phyloP scores from a whole-genome alignment of 1,140 invertebrate genomes.

The Caenorhabditis brenneri region DNA sequence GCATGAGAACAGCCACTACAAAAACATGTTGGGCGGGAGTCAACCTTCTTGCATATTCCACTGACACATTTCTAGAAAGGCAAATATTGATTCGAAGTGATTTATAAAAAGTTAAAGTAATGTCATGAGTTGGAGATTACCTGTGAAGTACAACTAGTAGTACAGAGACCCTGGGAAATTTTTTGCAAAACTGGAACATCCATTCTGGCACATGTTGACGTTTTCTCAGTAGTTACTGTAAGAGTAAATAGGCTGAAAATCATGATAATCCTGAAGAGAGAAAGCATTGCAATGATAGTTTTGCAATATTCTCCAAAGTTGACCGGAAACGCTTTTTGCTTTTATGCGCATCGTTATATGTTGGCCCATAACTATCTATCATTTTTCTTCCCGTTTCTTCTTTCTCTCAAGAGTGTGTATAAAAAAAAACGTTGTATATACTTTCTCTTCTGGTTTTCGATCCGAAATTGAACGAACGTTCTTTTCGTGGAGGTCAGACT shows the following conservation, averaged over 20 bases:
- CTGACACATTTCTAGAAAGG: not conserved
- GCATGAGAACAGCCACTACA: not conserved
- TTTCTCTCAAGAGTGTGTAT: not conserved
- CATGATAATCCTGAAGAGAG: not conserved
- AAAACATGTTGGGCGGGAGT: not conserved
- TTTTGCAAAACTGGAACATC: conserved; percentile 20
- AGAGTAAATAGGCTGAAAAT: not conserved
- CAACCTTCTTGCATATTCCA: not conserved
- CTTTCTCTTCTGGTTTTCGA: not conserved
- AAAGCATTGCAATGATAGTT: not conserved
- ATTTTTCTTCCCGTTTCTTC: not conserved
- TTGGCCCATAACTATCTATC: not conserved
- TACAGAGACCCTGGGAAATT: not conserved
- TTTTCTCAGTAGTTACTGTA: not conserved
- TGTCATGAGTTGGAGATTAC: not conserved
- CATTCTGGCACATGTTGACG: conserved; percentile 23
- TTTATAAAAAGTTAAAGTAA: no score
- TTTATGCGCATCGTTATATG: not conserved
- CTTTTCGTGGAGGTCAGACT: not conserved
- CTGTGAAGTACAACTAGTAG: conserved; percentile 1
- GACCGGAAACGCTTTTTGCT: not conserved
- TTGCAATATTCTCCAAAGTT: not conserved
- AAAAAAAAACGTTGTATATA: not conserved
- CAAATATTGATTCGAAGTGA: not conserved
- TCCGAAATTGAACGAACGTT: not conserved